These are phyloP conservation scores for Platyscapa corneri DNA, from an alignment of 1,140 invertebrate species.

Conservation along the genomic window DNA sequence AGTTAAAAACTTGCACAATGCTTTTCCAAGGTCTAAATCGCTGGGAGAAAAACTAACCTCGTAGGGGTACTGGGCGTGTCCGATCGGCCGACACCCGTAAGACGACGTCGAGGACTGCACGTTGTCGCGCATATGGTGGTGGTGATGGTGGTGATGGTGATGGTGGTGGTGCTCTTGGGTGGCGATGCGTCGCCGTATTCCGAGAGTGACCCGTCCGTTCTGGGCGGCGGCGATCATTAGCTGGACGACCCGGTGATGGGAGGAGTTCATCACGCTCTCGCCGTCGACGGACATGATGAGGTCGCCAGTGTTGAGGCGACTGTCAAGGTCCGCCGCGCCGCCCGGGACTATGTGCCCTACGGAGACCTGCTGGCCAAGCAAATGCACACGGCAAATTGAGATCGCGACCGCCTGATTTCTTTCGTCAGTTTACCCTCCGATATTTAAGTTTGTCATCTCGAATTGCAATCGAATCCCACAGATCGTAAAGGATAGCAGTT, in stretches of 20 bases:
- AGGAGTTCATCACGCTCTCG: constrained; percentile 87
- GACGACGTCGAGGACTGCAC: constrained; percentile 62
- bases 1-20: too few relatives aligned
- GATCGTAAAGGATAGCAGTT: too few relatives aligned
- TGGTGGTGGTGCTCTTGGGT: constrained; percentile 66
- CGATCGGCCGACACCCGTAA: constrained; percentile 62
- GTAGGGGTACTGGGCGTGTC: constrained; percentile 79
- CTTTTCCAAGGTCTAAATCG: too few relatives aligned
- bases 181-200: constrained; percentile 78
- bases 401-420: neutral
- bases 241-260: constrained; percentile 92
- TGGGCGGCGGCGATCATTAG: constrained; percentile 89
- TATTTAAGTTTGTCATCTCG: too few relatives aligned
- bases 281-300: constrained; percentile 92
- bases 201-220: constrained; percentile 85
- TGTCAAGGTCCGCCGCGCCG: constrained; percentile 92
- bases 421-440: too few relatives aligned
- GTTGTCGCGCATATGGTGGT: constrained; percentile 55
- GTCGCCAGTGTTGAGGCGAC: constrained; percentile 89
- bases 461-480: too few relatives aligned
- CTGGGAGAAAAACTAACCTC: constrained; percentile 81
- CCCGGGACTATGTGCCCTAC: constrained; percentile 96
- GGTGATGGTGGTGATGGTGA: constrained; percentile 55
- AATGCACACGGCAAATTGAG: constrained; percentile 39
- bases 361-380: constrained; percentile 80